phyloP scores from a whole-genome alignment of 2,797 vertebrate species.

The Lepilemur ruficaudatus region DNA sequence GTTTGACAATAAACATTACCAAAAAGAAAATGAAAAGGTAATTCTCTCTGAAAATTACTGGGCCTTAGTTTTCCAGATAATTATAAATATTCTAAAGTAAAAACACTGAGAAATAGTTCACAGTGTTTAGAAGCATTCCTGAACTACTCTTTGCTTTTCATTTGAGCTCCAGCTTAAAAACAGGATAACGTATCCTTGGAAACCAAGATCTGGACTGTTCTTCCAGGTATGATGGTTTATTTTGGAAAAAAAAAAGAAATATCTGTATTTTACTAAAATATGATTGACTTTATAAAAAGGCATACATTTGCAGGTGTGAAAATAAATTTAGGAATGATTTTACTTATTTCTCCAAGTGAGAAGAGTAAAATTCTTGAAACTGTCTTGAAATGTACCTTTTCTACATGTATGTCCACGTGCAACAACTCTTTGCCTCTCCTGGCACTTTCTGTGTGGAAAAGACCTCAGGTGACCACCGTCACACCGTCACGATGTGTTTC shows the following conservation, averaged over 20 bases:
- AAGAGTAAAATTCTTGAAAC: background rate
- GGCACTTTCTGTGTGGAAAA: background rate
- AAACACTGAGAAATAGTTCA: background rate
- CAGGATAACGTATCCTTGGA: background rate
- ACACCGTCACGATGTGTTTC: rapidly evolving
- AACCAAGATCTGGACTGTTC: background rate
- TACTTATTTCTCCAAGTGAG: background rate
- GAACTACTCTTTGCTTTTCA: background rate
- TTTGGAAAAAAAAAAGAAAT: background rate
- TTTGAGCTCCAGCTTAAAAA: background rate
- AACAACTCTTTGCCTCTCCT: rapidly evolving
- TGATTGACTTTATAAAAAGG: background rate
- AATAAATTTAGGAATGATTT: background rate
- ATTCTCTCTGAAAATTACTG: background rate
- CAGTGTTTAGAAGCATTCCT: background rate
- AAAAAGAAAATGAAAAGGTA: background rate
- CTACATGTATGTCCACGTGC: rapidly evolving
- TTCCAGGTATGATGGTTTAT: background rate
- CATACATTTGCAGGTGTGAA: background rate
- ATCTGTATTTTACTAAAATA: background rate
- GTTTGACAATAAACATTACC: background rate
- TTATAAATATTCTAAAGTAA: background rate
- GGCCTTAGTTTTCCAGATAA: background rate
- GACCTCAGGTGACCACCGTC: rapidly evolving
- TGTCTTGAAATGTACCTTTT: background rate